phyloP scores from a whole-genome alignment of 2,797 vertebrate genomes.

The Sebastes aleutianus region DNA sequence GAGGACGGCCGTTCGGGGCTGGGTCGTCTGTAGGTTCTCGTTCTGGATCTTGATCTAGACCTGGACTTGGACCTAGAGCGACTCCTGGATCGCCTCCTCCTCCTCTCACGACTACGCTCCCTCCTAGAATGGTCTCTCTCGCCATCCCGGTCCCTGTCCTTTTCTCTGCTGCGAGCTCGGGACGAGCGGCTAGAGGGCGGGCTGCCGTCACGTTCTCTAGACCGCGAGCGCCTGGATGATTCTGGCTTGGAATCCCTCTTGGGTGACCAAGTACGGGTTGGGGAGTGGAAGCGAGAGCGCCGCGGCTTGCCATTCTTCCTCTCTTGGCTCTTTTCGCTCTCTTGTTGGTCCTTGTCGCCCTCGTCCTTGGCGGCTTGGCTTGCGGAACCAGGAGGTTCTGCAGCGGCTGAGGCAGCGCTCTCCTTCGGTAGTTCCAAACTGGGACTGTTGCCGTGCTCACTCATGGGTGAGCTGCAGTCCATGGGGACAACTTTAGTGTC shows the following conservation, averaged over 20 bases:
- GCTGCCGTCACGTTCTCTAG: constrained; percentile 70
- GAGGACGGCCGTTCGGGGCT: constrained; percentile 74
- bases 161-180: constrained; percentile 84
- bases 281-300: constrained; percentile 94
- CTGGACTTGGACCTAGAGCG: constrained; percentile 85
- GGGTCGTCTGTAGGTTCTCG: constrained; percentile 72
- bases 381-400: constrained; percentile 40
- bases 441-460: constrained; percentile 71
- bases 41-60: constrained; percentile 83
- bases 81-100: constrained; percentile 85
- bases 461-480: constrained; percentile 91
- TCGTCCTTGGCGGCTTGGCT: constrained; percentile 51
- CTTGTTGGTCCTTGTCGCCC: constrained; percentile 58
- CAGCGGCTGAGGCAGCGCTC: not conserved
- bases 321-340: constrained; percentile 72
- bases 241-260: constrained; percentile 81
- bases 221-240: constrained; percentile 79
- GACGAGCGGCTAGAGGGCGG: constrained; percentile 79
- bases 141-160: constrained; percentile 70
- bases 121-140: constrained; percentile 79
- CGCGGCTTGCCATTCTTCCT: constrained; percentile 85
- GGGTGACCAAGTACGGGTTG: constrained; percentile 94
- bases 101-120: constrained; percentile 80
- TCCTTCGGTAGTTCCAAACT: constrained; percentile 26
- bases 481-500: constrained; percentile 89